Evolutionary conservation across 1,140 invertebrate genomes (phyloP).

Genomic region (Anastatus disparis): DNA sequence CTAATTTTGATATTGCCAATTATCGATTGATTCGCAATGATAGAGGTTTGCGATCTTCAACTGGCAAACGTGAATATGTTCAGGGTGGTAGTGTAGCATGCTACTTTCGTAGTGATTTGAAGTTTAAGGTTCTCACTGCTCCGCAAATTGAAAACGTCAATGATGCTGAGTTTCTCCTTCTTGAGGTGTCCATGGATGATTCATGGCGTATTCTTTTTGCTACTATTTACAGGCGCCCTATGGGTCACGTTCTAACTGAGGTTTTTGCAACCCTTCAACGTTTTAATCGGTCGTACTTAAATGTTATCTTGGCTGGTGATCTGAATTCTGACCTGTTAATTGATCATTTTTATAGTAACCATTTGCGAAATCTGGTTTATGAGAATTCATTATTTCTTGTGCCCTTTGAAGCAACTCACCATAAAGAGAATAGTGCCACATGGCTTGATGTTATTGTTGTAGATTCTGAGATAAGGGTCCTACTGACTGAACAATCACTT

Average conservation of each 20-base stretch:
- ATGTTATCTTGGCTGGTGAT: background rate
- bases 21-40: background rate
- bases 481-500: background rate
- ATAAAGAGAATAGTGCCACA: background rate
- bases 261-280: too few relatives aligned
- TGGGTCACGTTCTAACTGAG: too few relatives aligned
- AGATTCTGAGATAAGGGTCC: background rate
- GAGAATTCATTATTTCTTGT: background rate
- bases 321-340: background rate
- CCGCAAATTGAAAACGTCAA: background rate
- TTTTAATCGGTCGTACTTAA: too few relatives aligned
- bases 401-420: background rate
- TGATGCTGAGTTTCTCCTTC: background rate
- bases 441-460: background rate
- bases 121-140: background rate
- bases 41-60: background rate
- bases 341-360: background rate
- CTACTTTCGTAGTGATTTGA: background rate
- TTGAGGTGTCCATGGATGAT: background rate
- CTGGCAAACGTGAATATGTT: too few relatives aligned
- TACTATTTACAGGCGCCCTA: too few relatives aligned
- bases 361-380: background rate
- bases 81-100: too few relatives aligned
- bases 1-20: too few relatives aligned
- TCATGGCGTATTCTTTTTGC: background rate